Evolutionary conservation across 2,888 invertebrate species (phyloP).

Genomic region (Heterodera filipjevi): DNA sequence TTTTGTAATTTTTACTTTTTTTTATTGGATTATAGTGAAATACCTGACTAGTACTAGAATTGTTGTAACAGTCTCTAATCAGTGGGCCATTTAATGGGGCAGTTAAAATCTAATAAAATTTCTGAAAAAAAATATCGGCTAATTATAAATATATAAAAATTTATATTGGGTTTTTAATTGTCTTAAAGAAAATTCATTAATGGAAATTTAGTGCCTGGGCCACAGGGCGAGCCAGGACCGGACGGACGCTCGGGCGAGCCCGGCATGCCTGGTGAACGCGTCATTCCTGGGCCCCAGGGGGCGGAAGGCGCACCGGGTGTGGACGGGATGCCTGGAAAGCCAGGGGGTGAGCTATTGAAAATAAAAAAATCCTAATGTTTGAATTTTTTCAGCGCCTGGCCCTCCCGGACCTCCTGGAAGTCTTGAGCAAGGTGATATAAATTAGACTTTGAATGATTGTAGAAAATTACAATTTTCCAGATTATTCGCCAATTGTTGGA

Average conservation of each 20-base stretch:
- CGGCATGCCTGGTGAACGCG: background rate
- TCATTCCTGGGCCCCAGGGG: background rate
- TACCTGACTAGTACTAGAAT: too few species aligned
- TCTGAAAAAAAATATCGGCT: too few species aligned
- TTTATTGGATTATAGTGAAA: too few species aligned
- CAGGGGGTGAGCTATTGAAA: background rate
- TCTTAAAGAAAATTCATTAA: too few species aligned
- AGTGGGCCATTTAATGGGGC: too few species aligned
- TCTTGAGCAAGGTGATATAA: background rate
- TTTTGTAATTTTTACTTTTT: too few species aligned
- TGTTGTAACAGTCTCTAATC: too few species aligned
- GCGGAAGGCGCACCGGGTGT: background rate
- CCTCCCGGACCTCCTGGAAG: background rate
- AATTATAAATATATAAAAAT: too few species aligned
- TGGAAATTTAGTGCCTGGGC: background rate
- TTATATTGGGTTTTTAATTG: too few species aligned
- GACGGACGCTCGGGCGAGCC: background rate
- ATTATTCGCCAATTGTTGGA: conserved; percentile 3
- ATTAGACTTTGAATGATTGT: background rate
- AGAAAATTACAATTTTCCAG: background rate
- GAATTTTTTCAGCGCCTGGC: background rate
- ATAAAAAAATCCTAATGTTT: background rate
- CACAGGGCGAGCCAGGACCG: background rate
- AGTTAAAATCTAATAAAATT: too few species aligned
- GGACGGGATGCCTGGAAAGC: background rate